These are phyloP conservation scores for Antechinus flavipes DNA, from an alignment of 2,113 vertebrate species.

Conservation along the genomic window DNA sequence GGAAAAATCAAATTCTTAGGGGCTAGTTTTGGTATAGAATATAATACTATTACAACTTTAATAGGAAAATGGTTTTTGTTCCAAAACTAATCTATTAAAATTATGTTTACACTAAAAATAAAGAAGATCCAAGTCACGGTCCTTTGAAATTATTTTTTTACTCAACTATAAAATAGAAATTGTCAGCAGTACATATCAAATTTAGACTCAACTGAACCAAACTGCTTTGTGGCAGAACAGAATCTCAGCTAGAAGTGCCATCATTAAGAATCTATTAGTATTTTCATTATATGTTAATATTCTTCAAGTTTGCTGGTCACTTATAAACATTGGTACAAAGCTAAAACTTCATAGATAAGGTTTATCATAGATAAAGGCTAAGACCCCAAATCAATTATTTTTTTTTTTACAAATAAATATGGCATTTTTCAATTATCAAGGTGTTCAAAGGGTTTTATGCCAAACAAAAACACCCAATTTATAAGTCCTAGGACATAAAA, in stretches of 20 bases:
- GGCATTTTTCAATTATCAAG: constrained; percentile 59
- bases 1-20: constrained; percentile 28
- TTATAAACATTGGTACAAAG: constrained; percentile 67
- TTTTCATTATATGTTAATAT: constrained; percentile 38
- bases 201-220: constrained; percentile 22
- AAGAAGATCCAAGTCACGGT: constrained; percentile 46
- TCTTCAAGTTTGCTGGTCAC: constrained; percentile 42
- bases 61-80: constrained; percentile 22
- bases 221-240: constrained; percentile 30
- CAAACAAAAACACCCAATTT: constrained; percentile 57
- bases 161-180: constrained; percentile 39
- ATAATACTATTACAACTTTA: neutral
- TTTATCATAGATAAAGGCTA: constrained; percentile 57
- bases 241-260: neutral
- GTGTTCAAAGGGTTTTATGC: constrained; percentile 33
- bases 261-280: constrained; percentile 62
- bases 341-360: constrained; percentile 64
- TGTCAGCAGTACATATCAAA: constrained; percentile 33
- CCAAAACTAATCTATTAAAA: neutral
- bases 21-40: neutral
- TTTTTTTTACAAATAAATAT: constrained; percentile 50
- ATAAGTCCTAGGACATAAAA: constrained; percentile 47
- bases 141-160: constrained; percentile 37
- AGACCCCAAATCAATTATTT: constrained; percentile 32
- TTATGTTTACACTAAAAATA: constrained; percentile 47